Base-by-base conservation (phyloP, 2,113 vertebrate genomes). In the Hippocampus guttulatus region DNA sequence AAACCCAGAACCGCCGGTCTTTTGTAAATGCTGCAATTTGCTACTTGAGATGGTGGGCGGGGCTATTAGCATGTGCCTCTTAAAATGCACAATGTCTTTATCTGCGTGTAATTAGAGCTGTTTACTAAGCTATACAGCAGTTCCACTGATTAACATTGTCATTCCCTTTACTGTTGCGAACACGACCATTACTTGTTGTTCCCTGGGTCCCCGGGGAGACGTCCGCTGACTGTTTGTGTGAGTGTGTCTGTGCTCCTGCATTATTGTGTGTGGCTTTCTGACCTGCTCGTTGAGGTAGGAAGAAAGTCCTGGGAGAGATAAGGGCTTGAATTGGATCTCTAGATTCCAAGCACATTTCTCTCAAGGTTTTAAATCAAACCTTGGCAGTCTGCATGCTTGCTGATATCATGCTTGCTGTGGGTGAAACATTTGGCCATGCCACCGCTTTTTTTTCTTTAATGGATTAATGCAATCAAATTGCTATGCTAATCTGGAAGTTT, bases 101-200 rank as follows among this genome's bases (percentile, higher is more conserved):
- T 92, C 84, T 87, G 73, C 38, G 74, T 92, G 86, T 92, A 92
- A 93, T 93, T 92, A 92, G 89, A 71, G 68, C 79, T 85, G 90
- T 91, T 90, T 92, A 88, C 91, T 86, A 91, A 90, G 87, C 83
- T 85, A 74, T 78, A 60, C 77, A 84, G 84, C 84, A 84, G 83
- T 82, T 43, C 54, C 65, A 43, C 79, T 88, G 88, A 92, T 91
- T 89, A 88, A 82, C 69, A 64, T 62, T 54, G 76, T 79, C 86
- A 79, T 87, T 69, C 79, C 54, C 70, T 74, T 63, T 76, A 33
- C 66, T 30, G 68, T 77, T 57, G 64, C n/a, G 23, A 47, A 25
- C 41, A 27, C n/a, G 7, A 16, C 12, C 43, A 20, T 45, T 84
- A 68, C 64, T 72, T 63, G 54, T 68, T 67, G 72, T 71, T 78